Conservation (phyloP, 2,797 vertebrate species). For the Catostomus latipinnis region DNA sequence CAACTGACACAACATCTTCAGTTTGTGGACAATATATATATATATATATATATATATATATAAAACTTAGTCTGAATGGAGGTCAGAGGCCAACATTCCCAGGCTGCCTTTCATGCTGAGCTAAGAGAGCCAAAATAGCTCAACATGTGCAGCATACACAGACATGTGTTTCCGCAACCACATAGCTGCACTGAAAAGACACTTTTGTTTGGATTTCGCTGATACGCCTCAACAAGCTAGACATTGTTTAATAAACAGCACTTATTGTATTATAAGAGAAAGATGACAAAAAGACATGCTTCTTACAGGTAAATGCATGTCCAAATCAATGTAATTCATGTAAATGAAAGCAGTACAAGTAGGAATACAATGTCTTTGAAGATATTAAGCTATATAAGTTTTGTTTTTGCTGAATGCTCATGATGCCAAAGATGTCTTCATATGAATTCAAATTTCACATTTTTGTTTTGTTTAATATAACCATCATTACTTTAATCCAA, state of each 20-base stretch:
- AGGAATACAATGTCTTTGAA: not conserved
- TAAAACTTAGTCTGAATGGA: constrained; percentile 8
- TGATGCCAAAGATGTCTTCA: too few relatives aligned
- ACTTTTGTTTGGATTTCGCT: constrained; percentile 16
- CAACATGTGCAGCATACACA: constrained; percentile 49
- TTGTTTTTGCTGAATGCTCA: too few relatives aligned
- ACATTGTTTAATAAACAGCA: not conserved
- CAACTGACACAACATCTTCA: not conserved
- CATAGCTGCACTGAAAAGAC: constrained; percentile 13
- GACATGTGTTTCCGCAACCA: constrained; percentile 40
- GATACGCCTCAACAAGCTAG: constrained; percentile 14
- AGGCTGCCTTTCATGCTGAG: constrained; percentile 38
- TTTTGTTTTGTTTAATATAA: not conserved
- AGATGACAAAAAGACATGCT: not conserved
- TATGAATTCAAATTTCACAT: too few relatives aligned
- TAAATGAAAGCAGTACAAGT: not conserved
- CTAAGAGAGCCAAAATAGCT: constrained; percentile 50
- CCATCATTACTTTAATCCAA: not conserved
- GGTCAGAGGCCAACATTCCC: constrained; percentile 49
- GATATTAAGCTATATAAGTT: not conserved
- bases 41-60: not conserved
- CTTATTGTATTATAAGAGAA: constrained; percentile 22
- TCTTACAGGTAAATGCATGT: not conserved
- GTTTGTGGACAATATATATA: not conserved
- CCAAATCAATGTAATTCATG: not conserved